Base-by-base conservation (phyloP, 2,888 invertebrate genomes). In the Acanthosoma haemorrhoidale region DNA sequence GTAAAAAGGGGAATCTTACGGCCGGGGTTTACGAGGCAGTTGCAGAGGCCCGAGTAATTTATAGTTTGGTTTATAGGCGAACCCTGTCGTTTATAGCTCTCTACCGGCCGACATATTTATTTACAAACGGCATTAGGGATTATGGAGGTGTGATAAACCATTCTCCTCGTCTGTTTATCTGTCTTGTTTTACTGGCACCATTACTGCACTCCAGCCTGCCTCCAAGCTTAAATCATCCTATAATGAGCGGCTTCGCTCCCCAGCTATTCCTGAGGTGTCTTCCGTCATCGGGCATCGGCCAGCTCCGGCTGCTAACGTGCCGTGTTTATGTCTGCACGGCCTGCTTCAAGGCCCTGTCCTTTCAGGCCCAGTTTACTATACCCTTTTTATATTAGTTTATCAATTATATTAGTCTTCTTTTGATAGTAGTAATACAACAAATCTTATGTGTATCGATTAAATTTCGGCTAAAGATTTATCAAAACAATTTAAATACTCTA, bases 1-100 rank as follows among this genome's bases (percentile, higher is more conserved):
- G 51, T 51, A 51, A 51, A 51, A 51, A 51, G 51, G n/a, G 51
- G 51, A 51, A 51, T 51, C 51, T 51, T 51, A 51, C 51, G 51
- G 29, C 51, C 25, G 51, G 29, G 51, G 25, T 51, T 51, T 51
- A 51, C 51, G 51, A 51, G 51, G 25, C 51, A 51, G 25, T 51
- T n/a, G n/a, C n/a, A 25, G 25, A 51, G 51, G 51, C 51, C 25
- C n/a, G n/a, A n/a, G 51, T 51, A 51, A 51, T 51, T 51, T 51
- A 51, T 51, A 11, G 51, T 51, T 51, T 51, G 51, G 18, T 51
- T 51, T 51, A 51, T 51, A 51, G 51, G 25, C n/a, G 5, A 21
- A 13, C 29, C 25, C 51, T 51, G 51, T 51, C 51, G 51, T 51
- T 51, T 51, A 51, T 51, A 51, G 51, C 29, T 25, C 51, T 25